These are phyloP conservation scores for Drosophila triauraria DNA, from an alignment of 1,140 invertebrate genomes.

Conservation along the genomic window DNA sequence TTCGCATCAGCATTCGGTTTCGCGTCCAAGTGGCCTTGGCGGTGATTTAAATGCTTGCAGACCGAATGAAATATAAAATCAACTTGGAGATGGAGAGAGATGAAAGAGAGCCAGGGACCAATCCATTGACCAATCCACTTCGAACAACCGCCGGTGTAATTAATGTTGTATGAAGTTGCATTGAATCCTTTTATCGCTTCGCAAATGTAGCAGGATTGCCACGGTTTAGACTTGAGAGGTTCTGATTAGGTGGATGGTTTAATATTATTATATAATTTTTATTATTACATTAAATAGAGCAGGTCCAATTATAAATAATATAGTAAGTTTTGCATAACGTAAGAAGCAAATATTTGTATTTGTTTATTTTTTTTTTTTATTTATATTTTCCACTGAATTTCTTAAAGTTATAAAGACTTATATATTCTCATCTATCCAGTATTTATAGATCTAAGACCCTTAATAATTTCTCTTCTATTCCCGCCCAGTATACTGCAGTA, in stretches of 20 bases:
- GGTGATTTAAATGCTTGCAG: constrained; percentile 73
- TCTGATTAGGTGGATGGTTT: neutral
- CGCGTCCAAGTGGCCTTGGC: constrained; percentile 49
- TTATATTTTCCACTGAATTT: too few species aligned
- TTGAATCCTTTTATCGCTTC: constrained; percentile 55
- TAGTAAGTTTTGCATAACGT: too few species aligned
- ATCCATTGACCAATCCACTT: constrained; percentile 60
- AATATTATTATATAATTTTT: too few species aligned
- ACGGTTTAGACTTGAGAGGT: constrained; percentile 8
- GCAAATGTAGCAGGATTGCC: neutral
- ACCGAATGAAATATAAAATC: constrained; percentile 43
- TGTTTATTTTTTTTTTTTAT: too few species aligned
- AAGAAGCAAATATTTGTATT: too few species aligned
- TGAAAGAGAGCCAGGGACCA: constrained; percentile 33
- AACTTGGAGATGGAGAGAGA: constrained; percentile 36
- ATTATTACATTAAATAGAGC: too few species aligned
- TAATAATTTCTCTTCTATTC: too few species aligned
- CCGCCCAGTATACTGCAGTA: too few species aligned
- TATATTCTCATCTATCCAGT: too few species aligned
- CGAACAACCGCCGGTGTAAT: constrained; percentile 66
- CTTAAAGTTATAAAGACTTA: too few species aligned
- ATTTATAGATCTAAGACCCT: too few species aligned
- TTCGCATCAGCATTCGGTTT: constrained; percentile 29
- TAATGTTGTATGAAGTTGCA: constrained; percentile 74
- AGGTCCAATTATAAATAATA: too few species aligned